Percentiles rank a stretch among this genome's conserved stretches.
phyloP scores from a whole-genome alignment of 2,797 vertebrate species.

The Triplophysa bombifrons region DNA sequence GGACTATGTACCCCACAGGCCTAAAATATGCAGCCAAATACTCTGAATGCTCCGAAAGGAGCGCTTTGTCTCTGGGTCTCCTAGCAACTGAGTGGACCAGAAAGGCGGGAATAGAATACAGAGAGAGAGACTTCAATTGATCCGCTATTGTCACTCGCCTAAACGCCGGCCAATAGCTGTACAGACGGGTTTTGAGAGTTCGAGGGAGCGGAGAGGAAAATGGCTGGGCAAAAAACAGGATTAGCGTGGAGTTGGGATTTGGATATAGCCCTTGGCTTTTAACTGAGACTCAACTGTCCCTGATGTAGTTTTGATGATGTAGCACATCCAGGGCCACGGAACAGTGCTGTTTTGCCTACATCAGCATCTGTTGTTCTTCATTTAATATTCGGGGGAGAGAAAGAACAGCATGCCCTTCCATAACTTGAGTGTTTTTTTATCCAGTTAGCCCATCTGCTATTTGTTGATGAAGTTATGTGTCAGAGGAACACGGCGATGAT shows the following conservation, averaged over 20 bases:
- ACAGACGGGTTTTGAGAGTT: conserved; percentile 12
- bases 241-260: neutral
- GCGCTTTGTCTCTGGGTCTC: conserved; percentile 67
- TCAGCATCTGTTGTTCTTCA: conserved; percentile 43
- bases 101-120: conserved; percentile 58
- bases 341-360: conserved; percentile 25
- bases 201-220: neutral
- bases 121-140: conserved; percentile 58
- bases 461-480: conserved; percentile 39
- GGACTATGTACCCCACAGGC: conserved; percentile 52
- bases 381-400: conserved; percentile 44
- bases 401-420: conserved; percentile 35
- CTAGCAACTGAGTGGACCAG: conserved; percentile 69
- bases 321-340: neutral
- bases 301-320: neutral
- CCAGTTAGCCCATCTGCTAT: conserved; percentile 47
- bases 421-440: conserved; percentile 25
- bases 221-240: conserved; percentile 7
- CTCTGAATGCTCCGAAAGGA: conserved; percentile 45
- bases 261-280: conserved; percentile 12
- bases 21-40: conserved; percentile 54
- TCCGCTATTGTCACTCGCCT: conserved; percentile 56
- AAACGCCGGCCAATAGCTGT: conserved; percentile 23
- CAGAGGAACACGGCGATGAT: conserved; percentile 13
- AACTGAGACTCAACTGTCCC: conserved; percentile 1